Evolutionary conservation across 2,888 invertebrate genomes (phyloP).

Genomic region (Himalopsyche tibetana): DNA sequence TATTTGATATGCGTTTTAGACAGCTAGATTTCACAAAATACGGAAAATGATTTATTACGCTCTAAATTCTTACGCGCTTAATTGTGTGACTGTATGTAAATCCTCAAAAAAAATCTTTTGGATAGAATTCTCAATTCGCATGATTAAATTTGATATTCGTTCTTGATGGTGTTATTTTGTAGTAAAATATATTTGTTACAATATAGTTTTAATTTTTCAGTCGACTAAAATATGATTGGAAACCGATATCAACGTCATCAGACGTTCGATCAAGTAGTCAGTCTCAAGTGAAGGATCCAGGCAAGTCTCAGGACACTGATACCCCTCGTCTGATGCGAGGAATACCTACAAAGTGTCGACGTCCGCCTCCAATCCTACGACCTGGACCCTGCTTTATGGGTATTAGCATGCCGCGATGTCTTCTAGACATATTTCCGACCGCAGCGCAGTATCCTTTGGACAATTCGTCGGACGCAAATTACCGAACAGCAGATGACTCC

Average conservation of each 20-base stretch:
- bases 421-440: constrained; percentile 82
- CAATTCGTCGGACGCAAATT: constrained; percentile 45
- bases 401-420: constrained; percentile 83
- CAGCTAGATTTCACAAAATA: too few species aligned
- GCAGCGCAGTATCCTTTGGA: constrained; percentile 58
- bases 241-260: constrained; percentile 70
- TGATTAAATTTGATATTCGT: too few species aligned
- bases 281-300: constrained; percentile 16
- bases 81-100: too few species aligned
- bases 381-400: constrained; percentile 80
- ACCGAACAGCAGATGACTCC: constrained; percentile 58
- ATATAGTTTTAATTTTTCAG: constrained; percentile 67
- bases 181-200: neutral
- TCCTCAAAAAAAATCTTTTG: too few species aligned
- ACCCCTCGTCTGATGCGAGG: constrained; percentile 2
- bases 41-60: too few species aligned
- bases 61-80: too few species aligned
- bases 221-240: constrained; percentile 75
- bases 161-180: too few species aligned
- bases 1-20: too few species aligned
- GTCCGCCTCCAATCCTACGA: constrained; percentile 64
- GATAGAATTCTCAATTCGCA: too few species aligned
- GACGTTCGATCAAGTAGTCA: constrained; percentile 15
- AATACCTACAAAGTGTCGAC: neutral
- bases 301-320: neutral